Conservation (phyloP, 1,140 invertebrate genomes). For the Apocrypta bakeri region DNA sequence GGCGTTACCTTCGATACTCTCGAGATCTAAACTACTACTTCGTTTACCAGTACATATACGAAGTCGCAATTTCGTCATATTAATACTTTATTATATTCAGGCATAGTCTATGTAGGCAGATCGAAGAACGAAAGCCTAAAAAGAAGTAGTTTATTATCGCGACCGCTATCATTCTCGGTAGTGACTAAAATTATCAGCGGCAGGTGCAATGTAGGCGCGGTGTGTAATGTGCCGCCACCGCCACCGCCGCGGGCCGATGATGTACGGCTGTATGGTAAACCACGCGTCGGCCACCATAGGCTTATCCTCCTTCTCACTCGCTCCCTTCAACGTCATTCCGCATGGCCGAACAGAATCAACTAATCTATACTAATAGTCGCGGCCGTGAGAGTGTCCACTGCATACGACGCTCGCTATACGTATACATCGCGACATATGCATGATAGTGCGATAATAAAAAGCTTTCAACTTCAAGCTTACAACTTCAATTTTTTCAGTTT, state of each 20-base stretch:
- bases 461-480: no score
- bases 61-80: not conserved
- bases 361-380: constrained; percentile 64
- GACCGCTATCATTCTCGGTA: not conserved
- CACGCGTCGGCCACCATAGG: constrained; percentile 33
- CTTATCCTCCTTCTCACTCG: not conserved
- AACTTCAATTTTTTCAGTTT: no score
- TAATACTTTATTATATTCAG: no score
- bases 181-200: not conserved
- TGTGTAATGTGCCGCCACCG: not conserved
- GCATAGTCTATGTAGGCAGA: no score
- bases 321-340: not conserved
- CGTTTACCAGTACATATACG: not conserved
- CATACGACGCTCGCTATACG: not conserved
- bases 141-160: not conserved
- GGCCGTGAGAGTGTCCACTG: not conserved
- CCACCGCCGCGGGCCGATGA: constrained; percentile 35
- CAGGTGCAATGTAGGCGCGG: not conserved
- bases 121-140: not conserved
- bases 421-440: no score
- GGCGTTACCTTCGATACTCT: not conserved
- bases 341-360: not conserved
- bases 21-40: not conserved
- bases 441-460: no score
- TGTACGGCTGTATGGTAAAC: constrained; percentile 47